Conservation (phyloP, 2,113 vertebrate genomes). For the Lophotis ruficrista region DNA sequence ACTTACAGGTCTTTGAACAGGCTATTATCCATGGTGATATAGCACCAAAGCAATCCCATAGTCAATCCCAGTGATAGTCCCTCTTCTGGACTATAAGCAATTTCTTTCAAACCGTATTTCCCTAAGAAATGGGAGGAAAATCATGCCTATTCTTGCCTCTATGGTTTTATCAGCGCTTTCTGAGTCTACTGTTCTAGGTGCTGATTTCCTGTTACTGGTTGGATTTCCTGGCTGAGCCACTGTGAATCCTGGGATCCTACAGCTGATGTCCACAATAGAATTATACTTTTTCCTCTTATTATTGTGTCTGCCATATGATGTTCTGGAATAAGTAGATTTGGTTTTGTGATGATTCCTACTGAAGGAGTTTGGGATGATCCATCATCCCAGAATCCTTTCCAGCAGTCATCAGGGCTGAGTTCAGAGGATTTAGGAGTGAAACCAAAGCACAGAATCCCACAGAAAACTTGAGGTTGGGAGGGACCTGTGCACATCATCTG, state of each 20-base stretch:
- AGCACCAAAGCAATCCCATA: neutral
- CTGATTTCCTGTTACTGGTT: neutral
- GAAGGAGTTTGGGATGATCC: neutral
- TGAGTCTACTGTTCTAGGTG: neutral
- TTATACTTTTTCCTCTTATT: neutral
- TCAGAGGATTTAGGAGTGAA: neutral
- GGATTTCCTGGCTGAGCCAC: neutral
- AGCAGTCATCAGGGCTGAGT: neutral
- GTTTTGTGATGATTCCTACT: neutral
- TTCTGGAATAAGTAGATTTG: neutral
- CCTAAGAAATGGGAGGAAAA: neutral
- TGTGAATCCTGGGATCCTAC: neutral
- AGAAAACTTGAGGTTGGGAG: neutral
- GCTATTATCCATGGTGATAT: too few relatives aligned
- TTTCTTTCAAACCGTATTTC: neutral
- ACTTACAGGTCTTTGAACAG: neutral
- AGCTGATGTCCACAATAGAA: neutral
- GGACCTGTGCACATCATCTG: neutral
- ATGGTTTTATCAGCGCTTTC: neutral
- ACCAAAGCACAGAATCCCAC: neutral
- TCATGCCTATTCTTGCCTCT: neutral
- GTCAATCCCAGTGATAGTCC: neutral
- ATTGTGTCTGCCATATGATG: neutral
- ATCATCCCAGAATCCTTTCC: neutral
- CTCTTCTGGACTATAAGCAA: neutral